phyloP scores from a whole-genome alignment of 2,888 invertebrate species.

The Eristalinus sepulchralis region DNA sequence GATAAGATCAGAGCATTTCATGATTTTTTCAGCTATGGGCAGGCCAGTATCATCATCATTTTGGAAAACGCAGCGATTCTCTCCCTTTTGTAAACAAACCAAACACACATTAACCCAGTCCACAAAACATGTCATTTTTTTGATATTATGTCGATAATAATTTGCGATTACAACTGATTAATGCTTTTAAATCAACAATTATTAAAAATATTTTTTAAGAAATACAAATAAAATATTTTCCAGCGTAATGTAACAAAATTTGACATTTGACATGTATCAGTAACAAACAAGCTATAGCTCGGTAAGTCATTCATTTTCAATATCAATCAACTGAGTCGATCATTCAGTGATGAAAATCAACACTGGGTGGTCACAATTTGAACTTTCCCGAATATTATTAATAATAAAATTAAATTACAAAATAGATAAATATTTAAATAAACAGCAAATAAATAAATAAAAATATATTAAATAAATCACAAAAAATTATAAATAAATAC shows the following conservation, averaged over 20 bases:
- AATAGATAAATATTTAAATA: too few relatives aligned
- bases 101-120: slow-evolving; percentile 79
- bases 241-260: not conserved
- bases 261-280: not conserved
- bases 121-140: slow-evolving; percentile 72
- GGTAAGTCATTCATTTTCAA: too few relatives aligned
- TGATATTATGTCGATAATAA: not conserved
- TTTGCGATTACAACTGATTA: not conserved
- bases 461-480: too few relatives aligned
- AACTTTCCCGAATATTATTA: too few relatives aligned
- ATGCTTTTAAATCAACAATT: not conserved
- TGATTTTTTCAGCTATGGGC: slow-evolving; percentile 78
- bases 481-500: too few relatives aligned
- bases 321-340: too few relatives aligned
- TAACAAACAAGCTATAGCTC: not conserved
- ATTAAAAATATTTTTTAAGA: not conserved
- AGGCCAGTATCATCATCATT: slow-evolving; percentile 74
- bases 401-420: too few relatives aligned
- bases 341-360: too few relatives aligned
- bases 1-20: slow-evolving; percentile 76
- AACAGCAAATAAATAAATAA: too few relatives aligned
- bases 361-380: too few relatives aligned
- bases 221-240: not conserved
- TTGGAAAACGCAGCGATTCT: slow-evolving; percentile 76
- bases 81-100: slow-evolving; percentile 77